phyloP scores from a whole-genome alignment of 2,113 vertebrate genomes.

The Jacana jacana region DNA sequence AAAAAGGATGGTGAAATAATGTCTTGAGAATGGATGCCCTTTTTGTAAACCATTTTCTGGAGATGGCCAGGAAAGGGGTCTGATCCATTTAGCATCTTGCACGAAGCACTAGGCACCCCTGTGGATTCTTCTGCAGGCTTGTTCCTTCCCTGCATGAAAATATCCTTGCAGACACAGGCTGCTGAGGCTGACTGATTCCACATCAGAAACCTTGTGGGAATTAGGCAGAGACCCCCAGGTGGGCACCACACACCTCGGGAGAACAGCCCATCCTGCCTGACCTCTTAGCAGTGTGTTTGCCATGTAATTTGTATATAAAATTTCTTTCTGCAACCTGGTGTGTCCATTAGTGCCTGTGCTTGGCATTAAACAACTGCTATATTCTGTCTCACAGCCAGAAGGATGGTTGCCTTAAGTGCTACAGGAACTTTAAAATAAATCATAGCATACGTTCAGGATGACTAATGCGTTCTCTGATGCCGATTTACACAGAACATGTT shows the following conservation, averaged over 20 bases:
- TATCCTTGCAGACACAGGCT: neutral
- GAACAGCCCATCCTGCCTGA: neutral
- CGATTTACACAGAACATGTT: neutral
- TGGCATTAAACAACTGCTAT: neutral
- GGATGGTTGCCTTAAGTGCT: neutral
- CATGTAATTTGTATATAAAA: neutral
- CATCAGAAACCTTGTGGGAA: neutral
- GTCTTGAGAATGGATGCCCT: neutral
- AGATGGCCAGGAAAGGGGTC: neutral
- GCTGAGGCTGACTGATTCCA: accelerated
- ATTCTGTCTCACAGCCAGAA: neutral
- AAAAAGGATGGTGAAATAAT: neutral
- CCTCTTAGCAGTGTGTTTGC: neutral
- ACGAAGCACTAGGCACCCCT: neutral
- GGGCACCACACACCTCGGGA: accelerated
- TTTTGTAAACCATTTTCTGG: neutral
- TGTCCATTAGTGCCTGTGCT: neutral
- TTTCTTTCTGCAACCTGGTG: accelerated
- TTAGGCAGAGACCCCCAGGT: neutral
- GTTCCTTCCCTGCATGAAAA: neutral
- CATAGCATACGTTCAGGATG: neutral
- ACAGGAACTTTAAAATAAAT: neutral
- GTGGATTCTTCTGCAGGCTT: neutral
- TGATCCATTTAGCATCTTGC: neutral
- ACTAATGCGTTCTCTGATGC: neutral